phyloP scores from a whole-genome alignment of 2,113 vertebrate species.

The Protobothrops flavoviridis region DNA sequence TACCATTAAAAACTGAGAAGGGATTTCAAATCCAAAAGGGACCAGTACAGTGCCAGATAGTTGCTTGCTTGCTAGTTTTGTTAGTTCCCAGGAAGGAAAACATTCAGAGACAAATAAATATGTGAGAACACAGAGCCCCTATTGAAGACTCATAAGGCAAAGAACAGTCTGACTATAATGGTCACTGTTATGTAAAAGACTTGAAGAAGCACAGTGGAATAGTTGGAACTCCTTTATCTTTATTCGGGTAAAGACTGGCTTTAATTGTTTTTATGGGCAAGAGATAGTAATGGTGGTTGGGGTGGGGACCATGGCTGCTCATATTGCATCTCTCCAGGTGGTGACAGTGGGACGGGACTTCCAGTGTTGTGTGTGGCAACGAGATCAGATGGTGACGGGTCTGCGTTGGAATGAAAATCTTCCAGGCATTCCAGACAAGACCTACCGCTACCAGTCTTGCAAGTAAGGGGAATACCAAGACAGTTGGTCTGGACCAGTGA shows the following conservation, averaged over 20 bases:
- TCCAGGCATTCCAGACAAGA: constrained; percentile 77
- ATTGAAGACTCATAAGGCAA: not conserved
- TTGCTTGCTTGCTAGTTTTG: not conserved
- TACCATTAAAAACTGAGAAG: not conserved
- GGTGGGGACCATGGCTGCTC: not conserved
- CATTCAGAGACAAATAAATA: not conserved
- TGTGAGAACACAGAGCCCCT: not conserved
- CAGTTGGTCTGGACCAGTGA: not conserved
- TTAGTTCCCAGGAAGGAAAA: not conserved
- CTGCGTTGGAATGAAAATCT: constrained; percentile 87
- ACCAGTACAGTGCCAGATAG: not conserved
- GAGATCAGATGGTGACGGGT: constrained; percentile 79
- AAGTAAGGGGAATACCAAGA: constrained; percentile 67
- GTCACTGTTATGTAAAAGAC: not conserved
- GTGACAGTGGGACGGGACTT: constrained; percentile 89
- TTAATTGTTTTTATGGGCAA: not conserved
- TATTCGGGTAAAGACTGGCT: not conserved
- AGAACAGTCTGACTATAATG: not conserved
- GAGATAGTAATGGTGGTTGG: not conserved
- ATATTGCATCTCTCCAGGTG: constrained; percentile 65
- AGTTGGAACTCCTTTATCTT: not conserved
- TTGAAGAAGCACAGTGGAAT: not conserved
- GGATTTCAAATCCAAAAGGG: not conserved
- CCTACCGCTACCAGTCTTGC: constrained; percentile 90
- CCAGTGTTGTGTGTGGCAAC: constrained; percentile 88